phyloP scores from a whole-genome alignment of 2,888 invertebrate genomes.

The Spilarctia lutea region DNA sequence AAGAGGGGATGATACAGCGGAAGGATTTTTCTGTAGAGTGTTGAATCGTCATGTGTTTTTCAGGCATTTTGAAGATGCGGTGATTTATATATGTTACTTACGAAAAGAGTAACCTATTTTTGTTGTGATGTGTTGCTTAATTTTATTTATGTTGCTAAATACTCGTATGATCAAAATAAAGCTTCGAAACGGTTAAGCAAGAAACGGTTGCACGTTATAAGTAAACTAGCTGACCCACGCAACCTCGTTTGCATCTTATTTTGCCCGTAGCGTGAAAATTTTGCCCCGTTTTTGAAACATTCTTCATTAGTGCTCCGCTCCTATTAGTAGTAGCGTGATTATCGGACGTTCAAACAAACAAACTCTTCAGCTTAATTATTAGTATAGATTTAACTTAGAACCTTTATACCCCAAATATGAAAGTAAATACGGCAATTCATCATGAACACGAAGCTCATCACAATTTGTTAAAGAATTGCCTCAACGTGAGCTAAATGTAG shows the following conservation, averaged over 20 bases:
- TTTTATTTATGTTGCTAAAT: not conserved
- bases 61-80: not conserved
- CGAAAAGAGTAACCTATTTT: not conserved
- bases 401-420: not conserved
- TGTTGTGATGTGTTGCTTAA: not conserved
- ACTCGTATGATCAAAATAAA: too few relatives aligned
- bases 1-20: conserved; percentile 24
- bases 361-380: too few relatives aligned
- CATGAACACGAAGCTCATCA: too few relatives aligned
- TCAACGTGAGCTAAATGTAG: not conserved
- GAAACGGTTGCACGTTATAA: not conserved
- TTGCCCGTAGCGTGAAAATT: too few relatives aligned
- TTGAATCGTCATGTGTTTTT: conserved; percentile 8
- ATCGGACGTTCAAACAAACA: too few relatives aligned
- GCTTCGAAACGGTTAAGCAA: not conserved
- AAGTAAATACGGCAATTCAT: not conserved
- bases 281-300: too few relatives aligned
- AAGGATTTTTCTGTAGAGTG: conserved; percentile 1
- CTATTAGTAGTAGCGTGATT: too few relatives aligned
- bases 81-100: not conserved
- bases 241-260: too few relatives aligned
- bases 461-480: not conserved
- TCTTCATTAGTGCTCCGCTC: too few relatives aligned
- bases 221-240: too few relatives aligned
- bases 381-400: not conserved